A percentile compares a stretch with the other conserved stretches of the same genome.
These are phyloP conservation scores for Oceanodroma tethys DNA, from an alignment of 2,113 vertebrate genomes.

Conservation along the genomic window DNA sequence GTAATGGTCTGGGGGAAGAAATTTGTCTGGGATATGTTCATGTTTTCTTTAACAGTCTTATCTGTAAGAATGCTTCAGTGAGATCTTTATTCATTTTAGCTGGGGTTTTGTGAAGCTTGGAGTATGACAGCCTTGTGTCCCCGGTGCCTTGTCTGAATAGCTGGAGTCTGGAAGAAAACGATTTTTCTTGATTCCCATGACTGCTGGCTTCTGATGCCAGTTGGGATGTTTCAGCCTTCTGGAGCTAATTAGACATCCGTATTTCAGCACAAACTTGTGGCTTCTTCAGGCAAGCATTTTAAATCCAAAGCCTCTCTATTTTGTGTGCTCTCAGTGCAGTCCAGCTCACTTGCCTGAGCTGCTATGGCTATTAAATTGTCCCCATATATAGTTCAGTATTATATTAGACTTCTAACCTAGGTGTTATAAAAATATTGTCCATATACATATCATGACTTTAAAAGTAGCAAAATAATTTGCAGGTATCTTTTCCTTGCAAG, in stretches of 20 bases:
- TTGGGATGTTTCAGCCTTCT: neutral
- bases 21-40: neutral
- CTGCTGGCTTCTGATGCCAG: neutral
- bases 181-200: neutral
- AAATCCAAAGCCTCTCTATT: neutral
- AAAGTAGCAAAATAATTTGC: neutral
- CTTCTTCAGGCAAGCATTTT: neutral
- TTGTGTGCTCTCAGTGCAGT: neutral
- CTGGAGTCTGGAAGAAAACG: neutral
- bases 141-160: neutral
- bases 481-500: neutral
- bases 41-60: neutral
- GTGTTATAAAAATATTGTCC: neutral
- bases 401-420: neutral
- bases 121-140: neutral
- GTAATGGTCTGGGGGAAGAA: neutral
- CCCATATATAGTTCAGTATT: neutral
- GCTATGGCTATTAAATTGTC: neutral
- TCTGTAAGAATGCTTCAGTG: neutral
- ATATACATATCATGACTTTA: rapidly evolving
- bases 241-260: neutral
- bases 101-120: neutral
- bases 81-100: neutral
- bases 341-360: neutral
- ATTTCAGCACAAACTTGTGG: neutral